Evolutionary conservation across 2,888 invertebrate genomes (phyloP).

Genomic region (Zeuzera pyrina): DNA sequence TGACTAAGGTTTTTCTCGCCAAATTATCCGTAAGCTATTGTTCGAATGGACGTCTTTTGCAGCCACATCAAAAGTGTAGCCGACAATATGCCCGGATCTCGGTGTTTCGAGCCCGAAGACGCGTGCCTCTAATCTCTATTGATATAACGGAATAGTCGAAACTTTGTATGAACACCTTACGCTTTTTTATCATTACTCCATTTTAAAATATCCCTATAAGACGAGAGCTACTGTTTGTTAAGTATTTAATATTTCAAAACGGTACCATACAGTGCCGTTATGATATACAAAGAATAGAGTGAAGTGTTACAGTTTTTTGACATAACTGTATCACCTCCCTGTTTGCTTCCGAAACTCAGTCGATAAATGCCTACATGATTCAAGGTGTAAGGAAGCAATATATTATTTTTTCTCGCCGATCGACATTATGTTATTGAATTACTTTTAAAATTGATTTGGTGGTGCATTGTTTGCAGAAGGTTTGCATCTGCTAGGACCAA

Average conservation of each 20-base stretch:
- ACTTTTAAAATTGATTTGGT: slow-evolving; percentile 62
- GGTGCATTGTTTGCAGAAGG: slow-evolving; percentile 52
- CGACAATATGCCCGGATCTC: slow-evolving; percentile 49
- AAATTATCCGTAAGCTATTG: slow-evolving; percentile 45
- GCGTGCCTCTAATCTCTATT: slow-evolving; percentile 70
- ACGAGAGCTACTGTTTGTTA: slow-evolving; percentile 54
- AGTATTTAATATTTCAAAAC: slow-evolving; percentile 48
- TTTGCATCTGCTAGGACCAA: slow-evolving; percentile 57
- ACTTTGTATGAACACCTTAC: slow-evolving; percentile 61
- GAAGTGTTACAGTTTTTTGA: slow-evolving; percentile 65
- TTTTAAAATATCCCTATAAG: slow-evolving; percentile 54
- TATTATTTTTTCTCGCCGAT: slow-evolving; percentile 58
- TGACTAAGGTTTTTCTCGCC: slow-evolving; percentile 31
- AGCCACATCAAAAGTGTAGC: slow-evolving; percentile 57
- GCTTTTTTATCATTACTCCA: slow-evolving; percentile 37
- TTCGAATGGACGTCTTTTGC: slow-evolving; percentile 50
- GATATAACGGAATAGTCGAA: slow-evolving; percentile 61
- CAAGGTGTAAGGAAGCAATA: slow-evolving; percentile 72
- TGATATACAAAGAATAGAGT: slow-evolving; percentile 39
- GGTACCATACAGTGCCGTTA: slow-evolving; percentile 57
- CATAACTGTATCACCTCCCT: slow-evolving; percentile 61
- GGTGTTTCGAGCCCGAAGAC: slow-evolving; percentile 39
- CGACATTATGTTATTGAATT: slow-evolving; percentile 71
- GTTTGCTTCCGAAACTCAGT: slow-evolving; percentile 34
- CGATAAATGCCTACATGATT: slow-evolving; percentile 26